Base-by-base conservation (phyloP, 2,113 vertebrate species). In the Menidia beryllina region DNA sequence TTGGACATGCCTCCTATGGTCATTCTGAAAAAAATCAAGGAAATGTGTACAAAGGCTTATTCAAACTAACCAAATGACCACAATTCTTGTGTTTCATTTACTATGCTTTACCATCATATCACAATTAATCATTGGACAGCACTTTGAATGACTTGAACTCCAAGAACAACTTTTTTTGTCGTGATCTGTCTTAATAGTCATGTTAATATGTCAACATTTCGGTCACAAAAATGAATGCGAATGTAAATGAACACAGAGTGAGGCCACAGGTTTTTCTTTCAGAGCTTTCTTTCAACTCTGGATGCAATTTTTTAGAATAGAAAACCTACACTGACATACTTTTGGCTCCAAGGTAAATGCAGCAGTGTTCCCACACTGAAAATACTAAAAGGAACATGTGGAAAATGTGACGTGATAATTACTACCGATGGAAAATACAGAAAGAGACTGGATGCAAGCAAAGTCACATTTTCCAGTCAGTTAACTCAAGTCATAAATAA, bases 321-420 rank as follows among this genome's bases (percentile, higher is more conserved):
- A 62, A 49, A 43, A n/a, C n/a, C n/a, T n/a, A 50, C 11, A 11
- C 17, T 56, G 26, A 25, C 39, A 36, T 7, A 12, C 11, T 41
- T 30, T 51, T 23, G 20, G 39, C 8, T 15, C 19, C 25, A 25
- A n/a, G 15, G 30, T 26, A 6, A 62, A 49, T 30, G 23, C n/a
- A 24, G 13, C 8, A 25, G 1, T 47, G 27, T 39, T 63, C 39
- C 54, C 38, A 50, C 39, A 69, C 9, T 56, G 5, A 23, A 45
- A 56, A 26, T 23, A 64, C 23, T 39, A 20, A 47, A 30, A 45
- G 43, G 5, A 43, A 61, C 11, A 26, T 45, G 21, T 58, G 45
- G n/a, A 39, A 73, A 47, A 75, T 60, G 24, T 68, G 23, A 49
- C 11, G 9, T 43, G 5, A 73, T 67, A 25, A 45, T 57, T 61